Evolutionary conservation across 2,797 vertebrate species (phyloP), one percentile per base, ranked within the genome.

Genomic region (Liasis olivaceus): DNA sequence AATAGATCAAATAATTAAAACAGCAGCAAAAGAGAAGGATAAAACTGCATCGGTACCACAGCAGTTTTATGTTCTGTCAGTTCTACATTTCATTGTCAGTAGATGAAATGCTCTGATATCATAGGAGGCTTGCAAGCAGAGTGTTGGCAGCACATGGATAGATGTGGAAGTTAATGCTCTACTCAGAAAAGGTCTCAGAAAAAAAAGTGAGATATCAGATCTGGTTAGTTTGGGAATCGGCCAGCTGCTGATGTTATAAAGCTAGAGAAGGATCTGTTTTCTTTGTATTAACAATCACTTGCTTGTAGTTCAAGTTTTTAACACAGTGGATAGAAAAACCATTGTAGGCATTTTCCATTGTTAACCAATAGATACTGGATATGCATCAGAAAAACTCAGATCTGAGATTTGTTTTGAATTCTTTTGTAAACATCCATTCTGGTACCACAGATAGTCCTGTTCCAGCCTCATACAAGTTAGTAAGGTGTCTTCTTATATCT

Each of bases 391-490:
- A 36, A 72, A 2, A 15, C 31, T 42, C 8, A 47, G 72, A 42
- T 3, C 72, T 77, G 56, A 26, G 24, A 63, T 47, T 86, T 59
- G 15, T 89, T 81, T 91, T 93, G 26, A 91, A 92, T 47, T 31
- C 66, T 95, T 91, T 89, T 93, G 0, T 85, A 92, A 96, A 95
- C 91, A 95, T 94, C 0, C 0, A 14, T 93, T 91, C 64, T 96
- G 94, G 94, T 94, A 56, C 72, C 36, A 17, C 87, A 87, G 88
- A 62, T 87, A 84, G 90, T 81, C 9, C 6, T 22, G 9, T 92
- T 94, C 91, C 92, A 94, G 89, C 92, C 95, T 96, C 89, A 2
- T 89, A 91, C 92, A 91, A 94, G 94, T 91, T 95, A 84, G 89
- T 89, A 91, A 92, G 54, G 92, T 93, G 7, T 92, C 95, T 56